Base-by-base conservation (phyloP, 2,888 invertebrate species). In the Drosophila tanythrix region DNA sequence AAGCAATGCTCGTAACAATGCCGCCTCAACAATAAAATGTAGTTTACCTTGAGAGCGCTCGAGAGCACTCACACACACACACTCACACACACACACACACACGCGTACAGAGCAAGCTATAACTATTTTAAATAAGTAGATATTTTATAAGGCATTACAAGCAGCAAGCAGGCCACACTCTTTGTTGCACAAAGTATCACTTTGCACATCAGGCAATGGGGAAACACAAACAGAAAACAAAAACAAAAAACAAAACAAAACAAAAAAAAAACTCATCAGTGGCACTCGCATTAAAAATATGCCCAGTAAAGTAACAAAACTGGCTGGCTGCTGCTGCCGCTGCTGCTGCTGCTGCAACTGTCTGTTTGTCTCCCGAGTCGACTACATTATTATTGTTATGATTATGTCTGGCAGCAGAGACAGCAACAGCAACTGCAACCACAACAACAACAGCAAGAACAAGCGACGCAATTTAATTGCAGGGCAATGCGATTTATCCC, bases 401-500 rank as follows among this genome's bases (percentile, higher is more conserved):
- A 88, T 88, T 88, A 82, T 83, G 86, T 88, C 89, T 88, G 88
- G 88, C 87, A 88, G 86, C 76, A 86, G 81, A 67, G 75, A 81
- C 84, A 83, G 74, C 74, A 82, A 57, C 78, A 48, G 10, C 46
- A 51, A 40, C 57, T 53, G 18, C 70, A 46, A 33, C 50, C 58
- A n/a, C 57, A 57, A 27, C 43, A 51, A 53, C 2, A 18, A 27
- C n/a, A 29, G 13, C 21, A 46, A 21, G 29, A 29, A 40, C 57
- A 57, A 57, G 51, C 51, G 51, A n/a, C 51, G 51, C 51, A 51
- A 31, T 51, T 51, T 51, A 89, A 88, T 83, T 89, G 88, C 81
- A 78, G 81, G 84, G 85, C 83, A 82, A 86, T 86, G 88, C 90
- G 91, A 91, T 91, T 91, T 90, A 91, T 91, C 81, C 90, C 83